Conservation (phyloP, 1,140 invertebrate species). For the Eriocheir sinensis region DNA sequence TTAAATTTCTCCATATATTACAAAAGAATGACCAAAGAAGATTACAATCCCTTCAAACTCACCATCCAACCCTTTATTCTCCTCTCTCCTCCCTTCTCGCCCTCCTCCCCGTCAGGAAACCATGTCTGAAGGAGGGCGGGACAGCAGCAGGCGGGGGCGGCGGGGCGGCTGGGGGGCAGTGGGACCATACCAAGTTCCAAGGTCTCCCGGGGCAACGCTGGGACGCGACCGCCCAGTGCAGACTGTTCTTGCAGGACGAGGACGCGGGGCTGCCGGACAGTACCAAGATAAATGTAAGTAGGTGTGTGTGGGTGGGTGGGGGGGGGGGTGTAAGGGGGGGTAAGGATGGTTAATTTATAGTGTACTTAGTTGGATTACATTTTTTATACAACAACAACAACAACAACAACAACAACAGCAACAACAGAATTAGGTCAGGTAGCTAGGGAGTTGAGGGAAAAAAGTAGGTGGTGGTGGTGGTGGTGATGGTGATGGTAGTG, state of each 20-base stretch:
- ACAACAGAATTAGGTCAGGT: not conserved
- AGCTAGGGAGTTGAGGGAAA: not conserved
- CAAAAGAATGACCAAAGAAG: too few relatives aligned
- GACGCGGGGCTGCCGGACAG: conserved; percentile 83
- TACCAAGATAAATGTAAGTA: conserved; percentile 54
- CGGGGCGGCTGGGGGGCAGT: not conserved
- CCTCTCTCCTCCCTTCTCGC: too few relatives aligned
- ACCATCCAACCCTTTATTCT: too few relatives aligned
- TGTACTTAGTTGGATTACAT: not conserved
- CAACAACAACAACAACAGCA: not conserved
- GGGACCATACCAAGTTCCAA: conserved; percentile 41
- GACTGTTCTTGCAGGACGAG: conserved; percentile 86
- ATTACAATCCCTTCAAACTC: too few relatives aligned
- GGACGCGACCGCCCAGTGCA: conserved; percentile 87
- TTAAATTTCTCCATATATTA: too few relatives aligned
- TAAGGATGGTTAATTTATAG: not conserved
- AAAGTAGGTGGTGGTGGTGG: not conserved
- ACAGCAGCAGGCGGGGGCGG: not conserved
- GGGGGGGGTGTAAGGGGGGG: not conserved
- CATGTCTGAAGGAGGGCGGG: not conserved
- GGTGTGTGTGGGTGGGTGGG: conserved; percentile 40
- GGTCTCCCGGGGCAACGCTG: conserved; percentile 85
- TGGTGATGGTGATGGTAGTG: not conserved
- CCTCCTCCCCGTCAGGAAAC: not conserved
- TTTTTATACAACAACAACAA: not conserved